Conservation (phyloP, 2,797 vertebrate genomes). For the Rallus crepitans region DNA sequence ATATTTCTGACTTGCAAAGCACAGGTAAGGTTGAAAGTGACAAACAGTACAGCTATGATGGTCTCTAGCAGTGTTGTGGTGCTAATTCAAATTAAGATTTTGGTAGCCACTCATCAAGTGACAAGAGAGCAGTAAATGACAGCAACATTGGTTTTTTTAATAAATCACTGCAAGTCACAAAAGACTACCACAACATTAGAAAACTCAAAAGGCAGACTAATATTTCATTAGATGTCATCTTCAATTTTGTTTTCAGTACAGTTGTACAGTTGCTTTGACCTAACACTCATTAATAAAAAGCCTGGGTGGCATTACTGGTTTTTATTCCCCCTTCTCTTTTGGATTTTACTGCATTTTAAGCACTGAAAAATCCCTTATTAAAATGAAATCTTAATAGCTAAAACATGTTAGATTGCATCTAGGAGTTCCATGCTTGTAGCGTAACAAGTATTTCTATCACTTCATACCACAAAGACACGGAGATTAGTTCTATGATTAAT, state of each 20-base stretch:
- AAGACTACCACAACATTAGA: not conserved
- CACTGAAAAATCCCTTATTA: not conserved
- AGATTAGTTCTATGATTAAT: not conserved
- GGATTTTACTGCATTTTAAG: not conserved
- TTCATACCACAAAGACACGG: not conserved
- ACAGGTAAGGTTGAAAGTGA: not conserved
- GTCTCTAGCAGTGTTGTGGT: not conserved
- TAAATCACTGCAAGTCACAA: not conserved
- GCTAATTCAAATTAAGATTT: not conserved
- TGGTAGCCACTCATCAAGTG: not conserved
- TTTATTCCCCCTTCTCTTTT: not conserved
- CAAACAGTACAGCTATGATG: not conserved
- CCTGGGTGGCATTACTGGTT: not conserved
- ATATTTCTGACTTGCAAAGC: not conserved
- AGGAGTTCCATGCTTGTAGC: not conserved
- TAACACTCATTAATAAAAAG: constrained; percentile 8
- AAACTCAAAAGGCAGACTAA: not conserved
- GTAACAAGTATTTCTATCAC: not conserved
- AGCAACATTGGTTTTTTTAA: not conserved
- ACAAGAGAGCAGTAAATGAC: not conserved
- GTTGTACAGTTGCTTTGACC: not conserved
- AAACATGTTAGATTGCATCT: not conserved
- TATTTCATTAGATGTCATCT: not conserved
- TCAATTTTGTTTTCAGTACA: not conserved
- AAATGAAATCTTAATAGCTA: not conserved